Percentiles rank a stretch among this genome's conserved stretches.
phyloP scores from a whole-genome alignment of 1,140 invertebrate genomes.

The Euwallacea fornicatus region DNA sequence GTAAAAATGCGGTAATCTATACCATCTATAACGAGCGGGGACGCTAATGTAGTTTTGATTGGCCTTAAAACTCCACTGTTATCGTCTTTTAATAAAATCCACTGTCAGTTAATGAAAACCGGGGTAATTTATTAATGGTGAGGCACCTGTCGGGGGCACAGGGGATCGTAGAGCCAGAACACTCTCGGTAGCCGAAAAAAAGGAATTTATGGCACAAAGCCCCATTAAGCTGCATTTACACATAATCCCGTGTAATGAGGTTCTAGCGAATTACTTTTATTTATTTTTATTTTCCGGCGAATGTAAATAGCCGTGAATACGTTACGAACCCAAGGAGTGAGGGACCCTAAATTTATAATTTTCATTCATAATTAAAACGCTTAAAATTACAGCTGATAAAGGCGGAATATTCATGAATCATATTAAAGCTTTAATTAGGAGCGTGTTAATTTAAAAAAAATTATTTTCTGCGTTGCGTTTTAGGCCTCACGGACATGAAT shows the following conservation, averaged over 20 bases:
- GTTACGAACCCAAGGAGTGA: background rate
- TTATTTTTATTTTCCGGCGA: constrained; percentile 12
- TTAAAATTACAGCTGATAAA: constrained; percentile 17
- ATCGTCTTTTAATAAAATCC: constrained; percentile 38
- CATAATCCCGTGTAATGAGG: constrained; percentile 15
- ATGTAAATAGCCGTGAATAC: constrained; percentile 6
- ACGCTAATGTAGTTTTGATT: constrained; percentile 39
- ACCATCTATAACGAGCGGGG: constrained; percentile 21
- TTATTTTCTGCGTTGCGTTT: constrained; percentile 5
- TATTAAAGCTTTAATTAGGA: constrained; percentile 10
- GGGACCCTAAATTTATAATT: constrained; percentile 12
- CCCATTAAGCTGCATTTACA: constrained; percentile 3
- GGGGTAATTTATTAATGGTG: constrained; percentile 38
- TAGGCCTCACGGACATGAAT: background rate
- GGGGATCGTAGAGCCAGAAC: too few relatives aligned
- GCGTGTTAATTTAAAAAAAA: background rate
- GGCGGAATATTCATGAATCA: constrained; percentile 15
- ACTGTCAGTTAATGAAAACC: constrained; percentile 32
- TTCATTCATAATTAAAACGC: constrained; percentile 25
- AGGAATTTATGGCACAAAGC: too few relatives aligned
- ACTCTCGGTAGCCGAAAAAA: too few relatives aligned
- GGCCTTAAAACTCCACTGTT: constrained; percentile 33
- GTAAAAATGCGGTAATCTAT: constrained; percentile 31
- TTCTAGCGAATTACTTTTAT: constrained; percentile 8
- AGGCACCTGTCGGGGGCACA: constrained; percentile 25